phyloP scores from a whole-genome alignment of 2,888 invertebrate species.

The Limnephilus auricula region DNA sequence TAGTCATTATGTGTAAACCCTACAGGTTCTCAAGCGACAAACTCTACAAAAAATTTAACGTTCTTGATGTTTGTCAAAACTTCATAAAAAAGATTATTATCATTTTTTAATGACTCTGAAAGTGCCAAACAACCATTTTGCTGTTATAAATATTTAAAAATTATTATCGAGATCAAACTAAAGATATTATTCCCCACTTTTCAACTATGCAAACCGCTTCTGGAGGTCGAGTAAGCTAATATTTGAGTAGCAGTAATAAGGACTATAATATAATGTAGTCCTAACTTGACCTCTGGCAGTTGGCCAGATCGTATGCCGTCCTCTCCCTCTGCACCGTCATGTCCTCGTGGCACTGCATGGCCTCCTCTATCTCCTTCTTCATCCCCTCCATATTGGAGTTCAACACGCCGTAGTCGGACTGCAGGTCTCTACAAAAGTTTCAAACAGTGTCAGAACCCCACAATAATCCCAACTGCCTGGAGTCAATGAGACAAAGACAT shows the following conservation, averaged over 20 bases:
- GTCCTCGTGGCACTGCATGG: conserved; percentile 83
- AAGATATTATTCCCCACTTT: no score
- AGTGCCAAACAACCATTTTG: no score
- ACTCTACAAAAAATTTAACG: no score
- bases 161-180: no score
- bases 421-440: conserved; percentile 74
- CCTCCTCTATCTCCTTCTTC: conserved; percentile 81
- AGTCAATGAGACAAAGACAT: background rate
- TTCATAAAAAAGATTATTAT: no score
- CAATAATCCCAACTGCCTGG: background rate
- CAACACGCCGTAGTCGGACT: conserved; percentile 78
- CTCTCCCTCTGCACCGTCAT: conserved; percentile 80
- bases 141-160: no score
- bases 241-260: background rate
- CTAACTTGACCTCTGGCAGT: conserved; percentile 72
- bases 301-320: conserved; percentile 77
- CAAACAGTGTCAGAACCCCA: background rate
- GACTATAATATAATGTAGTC: background rate
- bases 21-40: no score
- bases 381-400: conserved; percentile 81
- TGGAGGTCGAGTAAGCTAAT: no score
- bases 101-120: no score
- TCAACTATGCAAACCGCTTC: no score
- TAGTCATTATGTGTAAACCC: no score
- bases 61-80: no score